phyloP scores from a whole-genome alignment of 2,888 invertebrate genomes.

The Chrysotoxum bicinctum region DNA sequence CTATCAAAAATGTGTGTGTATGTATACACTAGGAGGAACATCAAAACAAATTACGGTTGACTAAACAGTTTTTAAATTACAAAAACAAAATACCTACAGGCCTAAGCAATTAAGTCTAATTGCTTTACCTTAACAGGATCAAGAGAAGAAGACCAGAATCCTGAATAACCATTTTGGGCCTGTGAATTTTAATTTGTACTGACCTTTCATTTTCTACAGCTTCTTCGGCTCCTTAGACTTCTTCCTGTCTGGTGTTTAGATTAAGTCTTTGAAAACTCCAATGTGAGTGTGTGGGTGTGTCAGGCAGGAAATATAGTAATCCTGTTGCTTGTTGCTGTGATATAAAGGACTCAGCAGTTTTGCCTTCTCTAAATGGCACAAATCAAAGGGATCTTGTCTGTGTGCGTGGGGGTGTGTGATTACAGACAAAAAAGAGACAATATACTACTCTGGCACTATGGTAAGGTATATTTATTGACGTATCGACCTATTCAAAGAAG shows the following conservation, averaged over 20 bases:
- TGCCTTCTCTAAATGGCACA: background rate
- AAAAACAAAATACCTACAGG: conserved; percentile 52
- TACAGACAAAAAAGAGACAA: conserved; percentile 37
- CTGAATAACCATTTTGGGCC: conserved; percentile 14
- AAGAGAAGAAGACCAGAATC: conserved; percentile 6
- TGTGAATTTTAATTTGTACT: conserved; percentile 52
- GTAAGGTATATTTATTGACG: conserved; percentile 13
- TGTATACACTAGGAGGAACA: background rate
- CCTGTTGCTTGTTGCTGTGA: conserved; percentile 49
- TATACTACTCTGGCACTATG: background rate
- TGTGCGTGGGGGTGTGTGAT: conserved; percentile 5
- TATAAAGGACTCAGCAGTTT: conserved; percentile 19
- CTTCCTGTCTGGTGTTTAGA: conserved; percentile 7
- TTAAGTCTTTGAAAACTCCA: conserved; percentile 41
- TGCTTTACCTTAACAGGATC: conserved; percentile 63
- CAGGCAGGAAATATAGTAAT: conserved; percentile 53
- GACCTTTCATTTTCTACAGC: conserved; percentile 47
- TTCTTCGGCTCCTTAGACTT: background rate
- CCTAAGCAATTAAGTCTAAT: conserved; percentile 54
- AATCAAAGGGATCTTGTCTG: conserved; percentile 25
- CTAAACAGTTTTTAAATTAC: conserved; percentile 68
- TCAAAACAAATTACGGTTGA: conserved; percentile 53
- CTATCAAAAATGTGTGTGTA: background rate
- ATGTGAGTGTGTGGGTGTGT: background rate
- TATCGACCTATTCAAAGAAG: conserved; percentile 22